Evolutionary conservation across 2,888 invertebrate genomes (phyloP).

Genomic region (Diogma glabrata): DNA sequence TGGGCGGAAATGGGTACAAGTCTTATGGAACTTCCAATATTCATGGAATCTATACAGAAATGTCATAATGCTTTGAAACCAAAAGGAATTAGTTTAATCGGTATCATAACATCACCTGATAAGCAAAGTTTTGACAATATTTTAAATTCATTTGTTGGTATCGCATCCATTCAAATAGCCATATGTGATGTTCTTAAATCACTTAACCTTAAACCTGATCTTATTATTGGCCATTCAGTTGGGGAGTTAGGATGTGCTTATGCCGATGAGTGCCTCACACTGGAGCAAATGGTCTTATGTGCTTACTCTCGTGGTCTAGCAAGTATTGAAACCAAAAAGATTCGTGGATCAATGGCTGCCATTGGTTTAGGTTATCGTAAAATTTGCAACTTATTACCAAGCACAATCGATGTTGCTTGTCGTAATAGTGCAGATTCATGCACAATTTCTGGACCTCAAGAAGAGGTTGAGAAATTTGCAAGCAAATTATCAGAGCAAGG

Average conservation of each 20-base stretch:
- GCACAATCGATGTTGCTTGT: slow-evolving; percentile 73
- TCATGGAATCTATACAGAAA: slow-evolving; percentile 54
- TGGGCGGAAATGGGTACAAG: slow-evolving; percentile 75
- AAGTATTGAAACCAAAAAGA: slow-evolving; percentile 55
- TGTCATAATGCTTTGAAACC: slow-evolving; percentile 46
- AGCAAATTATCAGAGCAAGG: slow-evolving; percentile 53
- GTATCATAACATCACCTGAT: slow-evolving; percentile 51
- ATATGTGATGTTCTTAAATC: slow-evolving; percentile 49
- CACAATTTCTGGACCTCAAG: slow-evolving; percentile 80
- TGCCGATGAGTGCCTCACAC: slow-evolving; percentile 82
- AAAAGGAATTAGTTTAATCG: slow-evolving; percentile 49
- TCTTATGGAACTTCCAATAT: slow-evolving; percentile 61
- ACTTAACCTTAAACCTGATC: slow-evolving; percentile 54
- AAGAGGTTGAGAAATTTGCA: slow-evolving; percentile 53
- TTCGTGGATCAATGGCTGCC: slow-evolving; percentile 79
- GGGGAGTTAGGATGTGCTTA: slow-evolving; percentile 94
- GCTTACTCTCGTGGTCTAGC: slow-evolving; percentile 75
- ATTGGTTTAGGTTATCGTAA: slow-evolving; percentile 54
- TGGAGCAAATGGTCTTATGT: slow-evolving; percentile 72
- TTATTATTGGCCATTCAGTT: slow-evolving; percentile 80
- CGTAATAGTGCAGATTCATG: slow-evolving; percentile 77
- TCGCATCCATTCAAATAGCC: slow-evolving; percentile 55
- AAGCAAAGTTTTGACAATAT: slow-evolving; percentile 51
- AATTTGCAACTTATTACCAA: slow-evolving; percentile 49
- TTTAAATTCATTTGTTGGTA: slow-evolving; percentile 59